A percentile compares a stretch with the other conserved stretches of the same genome.
Evolutionary conservation across 2,888 invertebrate species (phyloP).

Genomic region (Yponomeuta sedellus): DNA sequence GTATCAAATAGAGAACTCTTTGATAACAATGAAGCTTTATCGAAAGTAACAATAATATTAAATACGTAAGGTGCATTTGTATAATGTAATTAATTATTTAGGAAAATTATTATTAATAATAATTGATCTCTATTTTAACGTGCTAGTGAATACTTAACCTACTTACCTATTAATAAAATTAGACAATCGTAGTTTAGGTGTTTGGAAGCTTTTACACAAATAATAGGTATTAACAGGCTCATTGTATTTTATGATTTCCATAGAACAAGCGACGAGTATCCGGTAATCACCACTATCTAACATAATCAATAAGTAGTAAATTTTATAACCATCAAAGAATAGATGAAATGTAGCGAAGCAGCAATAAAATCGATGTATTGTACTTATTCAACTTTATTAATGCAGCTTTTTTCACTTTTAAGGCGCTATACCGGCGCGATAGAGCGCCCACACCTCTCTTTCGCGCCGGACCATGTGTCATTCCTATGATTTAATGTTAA

Average conservation of each 20-base stretch:
- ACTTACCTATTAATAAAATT: constrained; percentile 22
- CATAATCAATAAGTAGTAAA: constrained; percentile 53
- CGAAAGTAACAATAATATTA: constrained; percentile 60
- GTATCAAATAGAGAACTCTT: neutral
- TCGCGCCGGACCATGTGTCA: no score
- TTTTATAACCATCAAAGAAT: constrained; percentile 49
- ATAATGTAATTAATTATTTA: constrained; percentile 4
- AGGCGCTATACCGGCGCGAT: no score
- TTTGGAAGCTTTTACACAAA: constrained; percentile 74
- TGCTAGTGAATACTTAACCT: constrained; percentile 8
- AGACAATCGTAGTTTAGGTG: constrained; percentile 62
- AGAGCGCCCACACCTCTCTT: no score
- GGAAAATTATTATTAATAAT: neutral
- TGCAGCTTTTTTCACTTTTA: neutral
- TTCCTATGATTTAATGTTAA: no score
- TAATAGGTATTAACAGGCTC: constrained; percentile 43
- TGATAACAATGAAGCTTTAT: constrained; percentile 51
- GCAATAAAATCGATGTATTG: neutral
- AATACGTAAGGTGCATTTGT: constrained; percentile 56
- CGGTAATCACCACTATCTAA: constrained; percentile 45
- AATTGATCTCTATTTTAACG: constrained; percentile 10
- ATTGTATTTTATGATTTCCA: constrained; percentile 60
- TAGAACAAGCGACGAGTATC: constrained; percentile 43
- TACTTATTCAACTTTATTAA: neutral
- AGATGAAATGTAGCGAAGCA: constrained; percentile 30